Base-by-base conservation (phyloP, 2,888 invertebrate species). In the Lottia scabra region DNA sequence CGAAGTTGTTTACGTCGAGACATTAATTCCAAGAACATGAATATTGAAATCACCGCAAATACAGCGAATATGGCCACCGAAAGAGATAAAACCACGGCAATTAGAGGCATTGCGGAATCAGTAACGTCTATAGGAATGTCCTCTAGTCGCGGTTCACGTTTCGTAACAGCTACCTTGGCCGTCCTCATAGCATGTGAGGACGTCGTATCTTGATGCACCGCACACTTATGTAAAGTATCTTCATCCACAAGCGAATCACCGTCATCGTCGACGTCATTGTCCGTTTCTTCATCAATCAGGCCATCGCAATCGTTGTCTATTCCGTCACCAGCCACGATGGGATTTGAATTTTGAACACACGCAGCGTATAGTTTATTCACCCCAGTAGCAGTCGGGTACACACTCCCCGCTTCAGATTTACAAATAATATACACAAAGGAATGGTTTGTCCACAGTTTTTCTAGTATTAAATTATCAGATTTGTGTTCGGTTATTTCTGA, bases 271-370 rank as follows among this genome's bases (percentile, higher is more conserved):
- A 64, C 30, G 15, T 48, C 73, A 65, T 82, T 78, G 0, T 77
- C 68, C 10, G 65, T 63, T 65, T 82, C 81, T 69, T 81, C 83
- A 68, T 81, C 81, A 12, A 82, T 75, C 30, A 46, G 68, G 10
- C 80, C 80, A 76, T 83, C 82, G 71, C 83, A 83, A 73, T 85
- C 84, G 63, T 84, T 82, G 70, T 83, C 84, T 12, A 78, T 68
- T 13, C 82, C 81, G 68, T 84, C 83, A 2, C 82, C 81, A 12
- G 71, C 62, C 26, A 65, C 66, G 43, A 38, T 67, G 5, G 38
- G 38, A 38, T 38, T 38, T 10, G 38, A 38, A 16, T 69, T 74
- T 62, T 67, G 71, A 19, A 76, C 75, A 74, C 83, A 83, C 27
- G 79, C 72, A 69, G 76, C 75, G 68, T 81, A 81, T 2, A 85